phyloP scores from a whole-genome alignment of 53 echinoderm and acorn worm genomes.

The Patiria pectinifera region DNA sequence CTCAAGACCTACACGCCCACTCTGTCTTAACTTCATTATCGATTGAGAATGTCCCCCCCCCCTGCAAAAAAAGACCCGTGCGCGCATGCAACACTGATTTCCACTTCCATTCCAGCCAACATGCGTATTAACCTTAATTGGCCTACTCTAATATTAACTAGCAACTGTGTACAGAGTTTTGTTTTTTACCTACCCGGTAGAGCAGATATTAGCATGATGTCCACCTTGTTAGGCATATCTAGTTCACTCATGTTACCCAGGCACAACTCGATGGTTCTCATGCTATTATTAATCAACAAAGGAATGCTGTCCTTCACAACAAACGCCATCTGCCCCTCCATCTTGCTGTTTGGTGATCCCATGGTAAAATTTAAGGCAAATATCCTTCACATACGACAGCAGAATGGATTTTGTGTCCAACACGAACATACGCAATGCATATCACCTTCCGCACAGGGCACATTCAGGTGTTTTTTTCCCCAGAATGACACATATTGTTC shows the following conservation, averaged over 20 bases:
- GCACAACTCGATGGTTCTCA: constrained; percentile 79
- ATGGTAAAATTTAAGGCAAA: neutral
- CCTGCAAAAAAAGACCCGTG: too few species aligned
- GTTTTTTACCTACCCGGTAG: neutral
- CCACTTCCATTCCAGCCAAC: too few species aligned
- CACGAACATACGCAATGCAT: neutral
- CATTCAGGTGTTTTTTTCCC: neutral
- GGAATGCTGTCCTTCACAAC: constrained; percentile 17
- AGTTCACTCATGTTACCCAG: constrained; percentile 81
- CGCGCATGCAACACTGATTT: too few species aligned
- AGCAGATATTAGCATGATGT: constrained; percentile 78
- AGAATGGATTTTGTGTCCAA: too few species aligned
- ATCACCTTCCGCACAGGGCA: neutral
- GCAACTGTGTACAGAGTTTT: neutral
- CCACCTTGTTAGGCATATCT: constrained; percentile 73
- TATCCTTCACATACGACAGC: too few species aligned
- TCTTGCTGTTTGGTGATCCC: neutral
- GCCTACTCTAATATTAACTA: too few species aligned
- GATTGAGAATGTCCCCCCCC: too few species aligned
- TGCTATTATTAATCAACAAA: constrained; percentile 5
- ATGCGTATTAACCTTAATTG: too few species aligned
- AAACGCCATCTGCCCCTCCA: neutral
- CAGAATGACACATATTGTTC: neutral
- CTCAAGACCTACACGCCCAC: too few species aligned
- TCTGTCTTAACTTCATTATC: too few species aligned